These are phyloP conservation scores for Bugulina stolonifera DNA, from an alignment of 2,888 invertebrate species.

Conservation along the genomic window DNA sequence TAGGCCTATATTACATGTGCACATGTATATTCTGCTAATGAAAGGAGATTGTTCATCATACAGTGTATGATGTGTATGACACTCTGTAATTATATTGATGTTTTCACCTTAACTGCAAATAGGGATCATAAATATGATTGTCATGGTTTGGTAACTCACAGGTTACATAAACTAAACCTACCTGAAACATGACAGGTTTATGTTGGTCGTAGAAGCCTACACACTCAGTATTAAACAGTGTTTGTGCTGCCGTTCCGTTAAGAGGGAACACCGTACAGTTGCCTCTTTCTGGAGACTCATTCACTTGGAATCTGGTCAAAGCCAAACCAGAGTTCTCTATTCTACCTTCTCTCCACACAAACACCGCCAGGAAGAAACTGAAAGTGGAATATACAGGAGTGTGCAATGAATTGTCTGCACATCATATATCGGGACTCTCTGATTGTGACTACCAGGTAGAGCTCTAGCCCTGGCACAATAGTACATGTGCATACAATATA, in stretches of 20 bases:
- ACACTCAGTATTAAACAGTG: constrained; percentile 16
- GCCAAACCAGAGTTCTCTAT: neutral
- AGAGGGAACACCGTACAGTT: constrained; percentile 17
- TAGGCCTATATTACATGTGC: too few relatives aligned
- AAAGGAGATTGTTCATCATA: too few relatives aligned
- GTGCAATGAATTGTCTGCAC: too few relatives aligned
- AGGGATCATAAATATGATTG: neutral
- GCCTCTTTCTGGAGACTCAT: constrained; percentile 20
- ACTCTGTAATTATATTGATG: too few relatives aligned
- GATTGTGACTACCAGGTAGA: too few relatives aligned
- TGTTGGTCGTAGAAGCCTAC: neutral
- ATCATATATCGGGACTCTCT: too few relatives aligned
- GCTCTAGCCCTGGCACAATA: too few relatives aligned
- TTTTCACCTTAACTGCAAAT: neutral
- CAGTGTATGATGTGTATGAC: too few relatives aligned
- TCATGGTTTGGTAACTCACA: too few relatives aligned
- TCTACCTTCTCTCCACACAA: neutral
- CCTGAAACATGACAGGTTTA: constrained; percentile 16
- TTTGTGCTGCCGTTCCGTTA: constrained; percentile 2
- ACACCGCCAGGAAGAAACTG: constrained; percentile 18
- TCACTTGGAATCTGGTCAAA: neutral
- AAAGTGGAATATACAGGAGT: too few relatives aligned
- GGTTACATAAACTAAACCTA: neutral
- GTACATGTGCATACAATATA: too few relatives aligned
- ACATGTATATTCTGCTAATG: too few relatives aligned